A percentile compares a stretch with the other conserved stretches of the same genome.
Evolutionary conservation across 2,888 invertebrate species (phyloP).

Genomic region (Halocaridina rubra): DNA sequence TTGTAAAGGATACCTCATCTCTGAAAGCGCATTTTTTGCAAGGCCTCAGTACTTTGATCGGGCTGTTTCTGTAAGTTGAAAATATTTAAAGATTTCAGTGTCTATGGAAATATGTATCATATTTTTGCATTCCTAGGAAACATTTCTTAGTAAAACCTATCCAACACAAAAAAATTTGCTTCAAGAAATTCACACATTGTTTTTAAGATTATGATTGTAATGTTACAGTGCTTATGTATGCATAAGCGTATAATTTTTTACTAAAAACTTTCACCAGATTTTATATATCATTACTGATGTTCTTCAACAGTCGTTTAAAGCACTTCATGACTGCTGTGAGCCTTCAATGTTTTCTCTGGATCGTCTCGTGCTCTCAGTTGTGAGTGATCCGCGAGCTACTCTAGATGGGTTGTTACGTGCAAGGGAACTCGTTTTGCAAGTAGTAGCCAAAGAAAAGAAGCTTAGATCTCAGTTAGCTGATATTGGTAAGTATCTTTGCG

Average conservation of each 20-base stretch:
- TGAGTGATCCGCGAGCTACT: slow-evolving; percentile 76
- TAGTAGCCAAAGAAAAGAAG: slow-evolving; percentile 66
- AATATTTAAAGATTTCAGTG: no score
- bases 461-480: slow-evolving; percentile 36
- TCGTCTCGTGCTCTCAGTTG: slow-evolving; percentile 81
- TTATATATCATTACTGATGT: no score
- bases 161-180: no score
- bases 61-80: slow-evolving; percentile 58
- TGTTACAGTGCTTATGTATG: no score
- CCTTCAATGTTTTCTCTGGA: slow-evolving; percentile 91
- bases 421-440: slow-evolving; percentile 74
- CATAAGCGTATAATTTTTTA: no score
- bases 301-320: slow-evolving; percentile 73
- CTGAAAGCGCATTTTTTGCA: slow-evolving; percentile 93
- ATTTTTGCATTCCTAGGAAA: no score
- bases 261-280: no score
- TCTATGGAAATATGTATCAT: no score
- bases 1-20: slow-evolving; percentile 87
- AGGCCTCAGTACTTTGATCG: slow-evolving; percentile 80
- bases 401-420: slow-evolving; percentile 76
- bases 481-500: slow-evolving; percentile 52
- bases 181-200: no score
- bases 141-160: no score
- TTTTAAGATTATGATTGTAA: no score
- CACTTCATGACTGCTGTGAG: slow-evolving; percentile 85